A percentile compares a stretch with the other conserved stretches of the same genome.
Evolutionary conservation across 2,113 vertebrate genomes (phyloP).

Genomic region (Tapirus terrestris): DNA sequence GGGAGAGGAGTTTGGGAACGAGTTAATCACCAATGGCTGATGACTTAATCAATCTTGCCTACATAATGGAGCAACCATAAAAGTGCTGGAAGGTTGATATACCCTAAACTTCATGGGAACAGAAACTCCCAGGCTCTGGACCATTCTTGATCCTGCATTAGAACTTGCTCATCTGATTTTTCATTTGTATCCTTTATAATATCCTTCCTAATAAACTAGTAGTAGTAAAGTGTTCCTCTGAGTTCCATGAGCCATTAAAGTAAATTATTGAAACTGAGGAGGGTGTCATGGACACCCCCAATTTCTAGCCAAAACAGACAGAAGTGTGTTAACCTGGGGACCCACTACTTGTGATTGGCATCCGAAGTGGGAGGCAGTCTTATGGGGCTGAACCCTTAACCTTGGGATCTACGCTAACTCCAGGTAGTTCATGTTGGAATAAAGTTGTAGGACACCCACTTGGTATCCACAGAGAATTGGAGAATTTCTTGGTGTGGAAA

Average conservation of each 20-base stretch:
- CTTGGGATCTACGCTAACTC: background rate
- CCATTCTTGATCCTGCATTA: background rate
- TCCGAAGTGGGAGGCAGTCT: background rate
- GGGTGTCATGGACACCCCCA: background rate
- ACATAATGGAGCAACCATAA: background rate
- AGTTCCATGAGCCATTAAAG: background rate
- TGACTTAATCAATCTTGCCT: background rate
- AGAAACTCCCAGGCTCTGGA: background rate
- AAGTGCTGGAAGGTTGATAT: accelerated
- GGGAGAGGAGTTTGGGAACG: background rate
- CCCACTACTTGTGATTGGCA: background rate
- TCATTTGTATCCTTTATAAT: background rate
- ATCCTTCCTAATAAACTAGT: background rate
- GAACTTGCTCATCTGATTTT: background rate
- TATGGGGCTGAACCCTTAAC: background rate
- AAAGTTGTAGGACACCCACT: background rate
- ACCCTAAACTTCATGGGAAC: background rate
- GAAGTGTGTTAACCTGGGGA: background rate
- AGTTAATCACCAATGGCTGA: background rate
- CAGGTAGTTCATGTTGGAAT: background rate
- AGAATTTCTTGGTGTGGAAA: background rate
- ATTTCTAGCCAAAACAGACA: background rate
- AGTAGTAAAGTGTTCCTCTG: background rate
- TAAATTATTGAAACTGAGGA: background rate
- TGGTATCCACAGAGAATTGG: no score